Conservation (phyloP, 2,113 vertebrate species). For the Alaudala cheleensis region DNA sequence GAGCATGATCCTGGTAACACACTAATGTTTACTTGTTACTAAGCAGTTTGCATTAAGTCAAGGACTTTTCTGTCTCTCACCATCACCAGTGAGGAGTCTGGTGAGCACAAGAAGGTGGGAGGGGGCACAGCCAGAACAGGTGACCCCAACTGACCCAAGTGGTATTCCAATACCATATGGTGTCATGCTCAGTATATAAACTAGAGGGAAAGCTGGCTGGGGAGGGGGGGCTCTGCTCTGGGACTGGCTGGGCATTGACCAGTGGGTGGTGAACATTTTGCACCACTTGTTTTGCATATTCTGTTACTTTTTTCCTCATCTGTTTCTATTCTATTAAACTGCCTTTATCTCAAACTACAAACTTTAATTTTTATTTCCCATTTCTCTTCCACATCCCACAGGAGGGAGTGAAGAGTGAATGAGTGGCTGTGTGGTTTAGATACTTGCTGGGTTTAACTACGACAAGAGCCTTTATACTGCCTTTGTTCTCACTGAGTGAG, state of each 20-base stretch:
- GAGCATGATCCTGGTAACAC: neutral
- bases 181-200: neutral
- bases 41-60: neutral
- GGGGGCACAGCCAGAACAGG: neutral
- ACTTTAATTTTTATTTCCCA: neutral
- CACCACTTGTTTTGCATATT: neutral
- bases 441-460: neutral
- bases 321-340: neutral
- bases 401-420: neutral
- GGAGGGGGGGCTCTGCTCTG: neutral
- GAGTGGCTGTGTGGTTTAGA: neutral
- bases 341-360: neutral
- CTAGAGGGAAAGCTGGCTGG: neutral
- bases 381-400: neutral
- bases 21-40: neutral
- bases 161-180: too few species aligned
- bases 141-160: neutral
- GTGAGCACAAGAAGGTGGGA: neutral
- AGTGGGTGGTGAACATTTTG: neutral
- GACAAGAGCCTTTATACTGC: neutral
- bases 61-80: neutral
- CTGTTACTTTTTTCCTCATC: neutral
- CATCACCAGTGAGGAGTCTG: neutral
- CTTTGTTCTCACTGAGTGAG: neutral
- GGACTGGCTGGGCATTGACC: too few species aligned